Evolutionary conservation across 2,113 vertebrate genomes (phyloP), one percentile per base, ranked within the genome.

Genomic region (Daubentonia madagascariensis): DNA sequence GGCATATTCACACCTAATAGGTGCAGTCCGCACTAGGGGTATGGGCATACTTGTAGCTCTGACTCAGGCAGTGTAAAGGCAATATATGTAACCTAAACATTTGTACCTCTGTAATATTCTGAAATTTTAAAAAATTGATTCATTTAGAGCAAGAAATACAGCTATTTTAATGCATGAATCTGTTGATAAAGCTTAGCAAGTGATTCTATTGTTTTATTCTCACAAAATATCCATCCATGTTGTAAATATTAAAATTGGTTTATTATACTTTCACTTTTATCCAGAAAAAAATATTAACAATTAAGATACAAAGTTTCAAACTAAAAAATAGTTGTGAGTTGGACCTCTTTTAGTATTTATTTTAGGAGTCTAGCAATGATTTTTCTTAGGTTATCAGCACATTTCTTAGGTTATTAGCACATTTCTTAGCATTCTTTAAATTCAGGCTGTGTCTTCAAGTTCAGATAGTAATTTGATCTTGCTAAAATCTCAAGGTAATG

Each of bases 391-490:
- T 84, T 65, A 94, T 70, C 68, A 30, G 25, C 35, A 87, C 9
- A 65, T 32, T 75, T 90, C 50, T 65, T 85, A 75, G 35, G 25
- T 61, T 52, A 92, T 65, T 50, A 35, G 25, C n/a, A 80, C 9
- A 59, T 32, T 87, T 93, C 45, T 90, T 92, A n/a, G 8, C 65
- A 28, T 85, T 89, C 76, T 97, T 92, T 81, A 35, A 91, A 89
- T 80, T 85, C 59, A 91, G 22, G 50, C 57, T 59, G 59, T 70
- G 13, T 94, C 67, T 80, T 79, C n/a, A 95, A 73, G 37, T 86
- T 75, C n/a, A 95, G 18, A 28, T 35, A 28, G 32, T 68, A 75
- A 70, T 94, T 50, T 87, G 57, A 95, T 88, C 43, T 90, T 93
- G 54, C 12, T 95, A 75, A 95, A 65, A 84, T 89, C 61, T 94